phyloP scores from a whole-genome alignment of 1,140 invertebrate species.

The Mesaphorura yosii region DNA sequence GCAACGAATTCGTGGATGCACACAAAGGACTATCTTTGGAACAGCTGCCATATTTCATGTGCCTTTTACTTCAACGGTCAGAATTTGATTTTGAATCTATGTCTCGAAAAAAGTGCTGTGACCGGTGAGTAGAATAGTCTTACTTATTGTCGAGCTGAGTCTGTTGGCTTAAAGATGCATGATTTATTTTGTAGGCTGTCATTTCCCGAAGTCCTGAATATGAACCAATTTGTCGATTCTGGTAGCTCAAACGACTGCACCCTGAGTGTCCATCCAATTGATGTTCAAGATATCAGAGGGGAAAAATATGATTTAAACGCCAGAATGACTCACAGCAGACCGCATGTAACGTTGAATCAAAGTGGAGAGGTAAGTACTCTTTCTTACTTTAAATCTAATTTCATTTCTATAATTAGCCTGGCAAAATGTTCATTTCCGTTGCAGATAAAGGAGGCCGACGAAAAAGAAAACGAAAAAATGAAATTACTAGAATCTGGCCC shows the following conservation, averaged over 20 bases:
- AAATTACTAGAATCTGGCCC: slow-evolving; percentile 46
- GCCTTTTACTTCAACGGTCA: slow-evolving; percentile 78
- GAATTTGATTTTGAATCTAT: slow-evolving; percentile 80
- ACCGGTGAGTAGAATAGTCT: slow-evolving; percentile 49
- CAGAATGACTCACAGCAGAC: not conserved
- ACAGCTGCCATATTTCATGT: slow-evolving; percentile 77
- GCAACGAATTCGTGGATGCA: slow-evolving; percentile 78
- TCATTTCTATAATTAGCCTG: slow-evolving; percentile 24
- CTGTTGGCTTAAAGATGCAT: slow-evolving; percentile 1
- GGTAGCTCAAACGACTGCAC: slow-evolving; percentile 19
- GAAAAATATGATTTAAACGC: not conserved
- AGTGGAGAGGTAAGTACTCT: not conserved
- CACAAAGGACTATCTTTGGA: slow-evolving; percentile 83
- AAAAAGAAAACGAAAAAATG: not conserved
- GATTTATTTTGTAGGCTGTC: slow-evolving; percentile 51
- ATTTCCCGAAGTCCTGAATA: slow-evolving; percentile 68
- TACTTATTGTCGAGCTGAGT: not conserved
- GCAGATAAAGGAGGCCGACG: not conserved
- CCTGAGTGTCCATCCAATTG: slow-evolving; percentile 1
- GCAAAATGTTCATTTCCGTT: slow-evolving; percentile 32
- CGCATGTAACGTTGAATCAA: slow-evolving; percentile 1
- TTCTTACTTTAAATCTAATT: not conserved
- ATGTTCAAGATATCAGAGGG: not conserved
- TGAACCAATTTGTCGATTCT: slow-evolving; percentile 60
- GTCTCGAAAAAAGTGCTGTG: slow-evolving; percentile 80